A percentile compares a stretch with the other conserved stretches of the same genome.
Evolutionary conservation across 64 coral and sea anemone species (phyloP).

Genomic region (Montipora foliosa): DNA sequence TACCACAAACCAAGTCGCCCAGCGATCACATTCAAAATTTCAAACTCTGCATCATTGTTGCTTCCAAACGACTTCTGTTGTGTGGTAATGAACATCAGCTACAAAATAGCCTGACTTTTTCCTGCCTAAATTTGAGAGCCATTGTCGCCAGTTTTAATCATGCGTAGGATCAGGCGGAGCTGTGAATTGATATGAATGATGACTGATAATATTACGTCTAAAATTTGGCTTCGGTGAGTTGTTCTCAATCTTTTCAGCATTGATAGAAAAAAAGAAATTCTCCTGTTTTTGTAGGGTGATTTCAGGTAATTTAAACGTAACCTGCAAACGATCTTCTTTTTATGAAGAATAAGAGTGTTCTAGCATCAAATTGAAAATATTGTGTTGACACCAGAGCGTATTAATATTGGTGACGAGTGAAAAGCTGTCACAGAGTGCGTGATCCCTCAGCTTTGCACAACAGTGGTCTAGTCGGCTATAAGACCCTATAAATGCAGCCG

Average conservation of each 20-base stretch:
- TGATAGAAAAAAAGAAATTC: too few species aligned
- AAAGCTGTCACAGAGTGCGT: neutral
- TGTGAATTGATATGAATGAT: neutral
- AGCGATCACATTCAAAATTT: neutral
- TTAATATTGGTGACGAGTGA: neutral
- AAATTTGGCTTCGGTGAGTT: neutral
- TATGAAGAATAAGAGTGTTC: neutral
- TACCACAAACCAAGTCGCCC: neutral
- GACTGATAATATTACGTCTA: neutral
- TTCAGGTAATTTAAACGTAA: neutral
- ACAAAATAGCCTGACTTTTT: too few species aligned
- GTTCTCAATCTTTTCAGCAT: too few species aligned
- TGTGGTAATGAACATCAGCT: neutral
- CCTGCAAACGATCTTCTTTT: neutral
- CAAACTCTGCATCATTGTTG: neutral
- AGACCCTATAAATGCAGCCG: too few species aligned
- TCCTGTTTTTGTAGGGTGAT: too few species aligned
- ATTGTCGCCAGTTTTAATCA: neutral
- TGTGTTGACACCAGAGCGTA: neutral
- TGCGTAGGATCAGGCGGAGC: neutral
- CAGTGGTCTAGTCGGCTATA: neutral
- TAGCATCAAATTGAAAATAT: neutral
- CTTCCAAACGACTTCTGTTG: neutral
- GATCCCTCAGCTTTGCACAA: neutral
- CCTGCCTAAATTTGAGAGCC: neutral